Evolutionary conservation across 2,113 vertebrate genomes (phyloP).

Genomic region (Bufo gargarizans): DNA sequence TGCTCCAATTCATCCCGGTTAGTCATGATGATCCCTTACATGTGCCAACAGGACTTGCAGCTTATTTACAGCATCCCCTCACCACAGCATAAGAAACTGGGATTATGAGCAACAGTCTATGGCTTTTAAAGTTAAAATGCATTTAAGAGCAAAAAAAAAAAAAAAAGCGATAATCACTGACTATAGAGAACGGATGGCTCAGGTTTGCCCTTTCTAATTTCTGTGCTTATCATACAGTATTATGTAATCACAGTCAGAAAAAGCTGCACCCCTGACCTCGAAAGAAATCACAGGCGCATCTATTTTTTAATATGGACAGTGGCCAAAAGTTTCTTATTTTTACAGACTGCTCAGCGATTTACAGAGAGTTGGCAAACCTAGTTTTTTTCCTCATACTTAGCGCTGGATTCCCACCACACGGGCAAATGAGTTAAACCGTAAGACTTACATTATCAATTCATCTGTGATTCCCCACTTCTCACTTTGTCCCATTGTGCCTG

Average conservation of each 20-base stretch:
- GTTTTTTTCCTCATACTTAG: no score
- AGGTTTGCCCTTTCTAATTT: neutral
- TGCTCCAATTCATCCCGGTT: slow-evolving; percentile 57
- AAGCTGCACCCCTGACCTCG: no score
- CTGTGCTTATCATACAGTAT: neutral
- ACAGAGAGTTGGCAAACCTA: no score
- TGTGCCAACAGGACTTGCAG: slow-evolving; percentile 27
- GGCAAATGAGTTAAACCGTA: no score
- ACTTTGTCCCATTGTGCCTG: neutral
- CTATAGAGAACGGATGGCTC: neutral
- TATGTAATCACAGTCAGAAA: neutral
- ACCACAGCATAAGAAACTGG: neutral
- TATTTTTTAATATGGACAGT: neutral
- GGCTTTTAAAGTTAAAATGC: neutral
- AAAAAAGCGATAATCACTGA: neutral
- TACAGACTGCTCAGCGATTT: no score
- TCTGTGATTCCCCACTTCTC: neutral
- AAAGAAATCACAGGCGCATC: no score
- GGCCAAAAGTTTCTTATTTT: neutral
- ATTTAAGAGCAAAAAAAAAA: neutral
- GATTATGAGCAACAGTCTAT: neutral
- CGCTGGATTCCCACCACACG: neutral
- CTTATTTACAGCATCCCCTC: neutral
- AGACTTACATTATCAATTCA: neutral
- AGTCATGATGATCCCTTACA: slow-evolving; percentile 61